A percentile compares a stretch with the other conserved stretches of the same genome.
phyloP scores from a whole-genome alignment of 30 jellyfish, hydroid and myxozoan genomes.

The Aurelia sp. region DNA sequence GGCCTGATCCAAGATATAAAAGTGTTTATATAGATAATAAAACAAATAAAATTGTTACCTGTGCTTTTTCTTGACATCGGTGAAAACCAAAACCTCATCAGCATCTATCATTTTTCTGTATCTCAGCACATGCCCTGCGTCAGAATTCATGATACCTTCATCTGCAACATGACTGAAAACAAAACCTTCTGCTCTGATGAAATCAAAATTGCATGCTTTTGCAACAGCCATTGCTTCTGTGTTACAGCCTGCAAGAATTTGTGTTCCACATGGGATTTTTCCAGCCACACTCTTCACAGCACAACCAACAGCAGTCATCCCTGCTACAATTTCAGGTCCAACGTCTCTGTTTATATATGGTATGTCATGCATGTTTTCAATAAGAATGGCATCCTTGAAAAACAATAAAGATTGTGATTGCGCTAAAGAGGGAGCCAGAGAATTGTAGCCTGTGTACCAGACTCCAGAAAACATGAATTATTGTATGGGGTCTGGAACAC shows the following conservation, averaged over 20 bases:
- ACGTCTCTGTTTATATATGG: constrained; percentile 78
- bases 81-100: constrained; percentile 69
- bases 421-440: neutral
- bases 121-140: constrained; percentile 86
- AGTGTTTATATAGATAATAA: too few species aligned
- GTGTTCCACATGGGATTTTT: constrained; percentile 82
- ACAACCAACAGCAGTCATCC: constrained; percentile 79
- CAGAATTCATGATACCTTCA: constrained; percentile 90
- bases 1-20: too few species aligned
- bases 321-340: constrained; percentile 91
- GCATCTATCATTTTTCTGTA: constrained; percentile 80
- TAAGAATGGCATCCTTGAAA: constrained; percentile 77
- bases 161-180: constrained; percentile 90
- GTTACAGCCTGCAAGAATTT: constrained; percentile 90
- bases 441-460: neutral
- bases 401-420: neutral
- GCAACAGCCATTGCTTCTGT: constrained; percentile 88
- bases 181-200: constrained; percentile 89
- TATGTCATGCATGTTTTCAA: constrained; percentile 91
- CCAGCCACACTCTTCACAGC: constrained; percentile 36
- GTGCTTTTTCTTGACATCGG: constrained; percentile 89
- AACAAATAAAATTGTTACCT: constrained; percentile 34
- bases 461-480: neutral
- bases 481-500: neutral
- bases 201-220: constrained; percentile 68